Evolutionary conservation across 2,113 vertebrate genomes (phyloP).

Genomic region (Hipposideros armiger): DNA sequence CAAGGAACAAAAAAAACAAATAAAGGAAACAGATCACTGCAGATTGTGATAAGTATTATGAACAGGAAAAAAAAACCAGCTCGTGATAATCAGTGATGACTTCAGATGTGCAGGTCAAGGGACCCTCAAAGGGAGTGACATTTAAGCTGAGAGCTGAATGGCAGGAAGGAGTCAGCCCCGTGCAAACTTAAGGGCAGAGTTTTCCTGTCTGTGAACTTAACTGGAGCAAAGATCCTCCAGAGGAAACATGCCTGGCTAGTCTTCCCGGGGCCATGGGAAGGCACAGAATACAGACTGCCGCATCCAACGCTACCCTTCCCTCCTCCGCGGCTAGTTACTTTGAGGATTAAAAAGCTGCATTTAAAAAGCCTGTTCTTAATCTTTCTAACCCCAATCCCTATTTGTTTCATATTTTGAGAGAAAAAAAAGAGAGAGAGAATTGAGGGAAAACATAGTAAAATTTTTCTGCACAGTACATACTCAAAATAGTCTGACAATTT

Average conservation of each 20-base stretch:
- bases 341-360: no score
- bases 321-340: neutral
- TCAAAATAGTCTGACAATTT: neutral
- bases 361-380: neutral
- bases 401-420: neutral
- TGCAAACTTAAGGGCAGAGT: neutral
- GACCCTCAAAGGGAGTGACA: constrained; percentile 61
- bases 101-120: constrained; percentile 16
- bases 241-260: neutral
- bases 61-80: neutral
- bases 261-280: neutral
- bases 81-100: neutral
- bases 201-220: neutral
- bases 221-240: neutral
- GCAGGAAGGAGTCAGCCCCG: constrained; percentile 41
- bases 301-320: rapidly evolving
- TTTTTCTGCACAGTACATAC: neutral
- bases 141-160: constrained; percentile 54
- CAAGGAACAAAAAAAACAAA: constrained; percentile 36
- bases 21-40: neutral
- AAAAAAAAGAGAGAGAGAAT: neutral
- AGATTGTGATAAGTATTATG: neutral
- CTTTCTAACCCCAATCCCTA: neutral
- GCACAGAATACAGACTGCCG: neutral
- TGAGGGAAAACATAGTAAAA: neutral